A percentile compares a stretch with the other conserved stretches of the same genome.
These are phyloP conservation scores for Agelaius tricolor DNA, from an alignment of 2,113 vertebrate genomes.

Conservation along the genomic window DNA sequence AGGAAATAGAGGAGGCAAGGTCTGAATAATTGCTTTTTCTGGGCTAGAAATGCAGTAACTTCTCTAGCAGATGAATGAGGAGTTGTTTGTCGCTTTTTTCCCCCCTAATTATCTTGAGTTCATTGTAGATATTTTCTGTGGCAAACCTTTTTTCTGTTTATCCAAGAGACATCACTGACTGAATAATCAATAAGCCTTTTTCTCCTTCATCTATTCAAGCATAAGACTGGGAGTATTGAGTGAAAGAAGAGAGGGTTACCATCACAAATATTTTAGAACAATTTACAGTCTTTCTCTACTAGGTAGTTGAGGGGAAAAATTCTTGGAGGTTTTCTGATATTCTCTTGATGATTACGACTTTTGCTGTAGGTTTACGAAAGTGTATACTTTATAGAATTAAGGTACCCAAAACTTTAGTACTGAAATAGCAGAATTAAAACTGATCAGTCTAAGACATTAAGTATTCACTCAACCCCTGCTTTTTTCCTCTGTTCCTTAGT, in stretches of 20 bases:
- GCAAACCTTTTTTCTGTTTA: conserved; percentile 56
- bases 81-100: not conserved
- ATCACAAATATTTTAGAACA: conserved; percentile 45
- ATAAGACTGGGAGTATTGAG: conserved; percentile 52
- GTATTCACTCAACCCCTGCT: not conserved
- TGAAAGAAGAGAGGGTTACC: conserved; percentile 6
- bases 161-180: conserved; percentile 47
- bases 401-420: not conserved
- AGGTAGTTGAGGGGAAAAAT: not conserved
- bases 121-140: conserved; percentile 56
- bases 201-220: conserved; percentile 54
- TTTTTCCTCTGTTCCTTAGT: not conserved
- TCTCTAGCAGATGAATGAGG: conserved; percentile 33
- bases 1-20: conserved; percentile 34
- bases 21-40: conserved; percentile 45
- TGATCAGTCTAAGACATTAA: not conserved
- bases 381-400: not conserved
- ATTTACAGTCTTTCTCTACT: not conserved
- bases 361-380: not conserved
- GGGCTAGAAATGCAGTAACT: conserved; percentile 11
- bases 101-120: conserved; percentile 47
- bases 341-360: not conserved
- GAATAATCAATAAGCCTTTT: conserved; percentile 63
- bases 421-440: not conserved
- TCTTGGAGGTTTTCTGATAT: not conserved